Evolutionary conservation across 2,797 vertebrate species (phyloP), one percentile per base, ranked within the genome.

Genomic region (Eulemur mongoz): DNA sequence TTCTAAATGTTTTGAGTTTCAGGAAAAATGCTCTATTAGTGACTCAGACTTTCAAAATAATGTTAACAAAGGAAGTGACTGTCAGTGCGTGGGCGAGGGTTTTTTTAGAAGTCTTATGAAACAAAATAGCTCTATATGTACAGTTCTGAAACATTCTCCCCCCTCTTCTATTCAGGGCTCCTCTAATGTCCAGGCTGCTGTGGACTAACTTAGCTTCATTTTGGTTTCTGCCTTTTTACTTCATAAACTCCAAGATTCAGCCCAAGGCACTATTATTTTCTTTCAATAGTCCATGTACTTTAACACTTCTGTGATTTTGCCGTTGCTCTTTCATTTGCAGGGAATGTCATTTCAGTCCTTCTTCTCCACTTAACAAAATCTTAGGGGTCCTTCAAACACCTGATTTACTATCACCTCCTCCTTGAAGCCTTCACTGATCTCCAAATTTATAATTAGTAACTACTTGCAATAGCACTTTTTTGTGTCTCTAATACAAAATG

Each of bases 11-110:
- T 87, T 96, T 76, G 50, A 75, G 90, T 93, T 97, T 97, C 84
- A 96, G 96, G 57, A 86, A 94, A 95, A 97, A 95, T 93, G 93
- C 82, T 96, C 27, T 48, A 76, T 98, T 93, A 98, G 82, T 98
- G 98, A 98, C 95, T 98, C 98, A 98, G 94, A 98, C 93, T 97
- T 96, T 98, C 97, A 98, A 97, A 98, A 98, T 98, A 98, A 94
- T 91, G 93, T 97, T 96, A 97, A 61, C 95, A 98, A 97, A 98
- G 98, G 98, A 98, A 98, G 97, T 98, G 97, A 95, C 98, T 97
- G 92, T 95, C 96, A 93, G 69, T 93, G 92, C 13, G 40, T 78
- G 23, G 52, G 79, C 3, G 65, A 92, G 90, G 43, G 82, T 57
- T 90, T 84, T 97, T 97, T 98, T 95, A 94, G 91, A 96, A 97